These are phyloP conservation scores for Onychorhynchus coronatus DNA, from an alignment of 2,113 vertebrate genomes.

Conservation along the genomic window DNA sequence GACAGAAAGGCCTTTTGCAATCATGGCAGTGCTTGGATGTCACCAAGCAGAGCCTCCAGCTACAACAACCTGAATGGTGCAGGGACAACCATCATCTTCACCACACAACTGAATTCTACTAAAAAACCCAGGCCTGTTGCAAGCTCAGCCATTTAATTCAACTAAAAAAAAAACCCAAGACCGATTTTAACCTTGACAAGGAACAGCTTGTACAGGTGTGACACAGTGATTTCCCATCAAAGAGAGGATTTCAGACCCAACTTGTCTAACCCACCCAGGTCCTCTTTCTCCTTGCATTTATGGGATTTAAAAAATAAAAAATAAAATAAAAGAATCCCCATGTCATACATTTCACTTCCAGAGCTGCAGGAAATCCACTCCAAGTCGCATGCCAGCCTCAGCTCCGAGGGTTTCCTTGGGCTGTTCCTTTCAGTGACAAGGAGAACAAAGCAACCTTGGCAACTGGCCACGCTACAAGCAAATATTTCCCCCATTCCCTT, in stretches of 20 bases:
- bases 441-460: conserved; percentile 71
- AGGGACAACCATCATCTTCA: not conserved
- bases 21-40: not conserved
- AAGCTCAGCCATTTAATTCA: not conserved
- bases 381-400: not conserved
- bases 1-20: not conserved
- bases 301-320: not conserved
- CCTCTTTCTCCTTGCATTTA: not conserved
- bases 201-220: not conserved
- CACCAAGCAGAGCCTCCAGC: not conserved
- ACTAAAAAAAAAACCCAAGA: not conserved
- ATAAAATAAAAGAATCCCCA: not conserved
- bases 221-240: not conserved
- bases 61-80: not conserved
- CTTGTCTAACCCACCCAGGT: not conserved
- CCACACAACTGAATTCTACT: not conserved
- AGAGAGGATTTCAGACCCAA: not conserved
- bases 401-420: conserved; percentile 31
- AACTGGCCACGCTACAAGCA: not conserved
- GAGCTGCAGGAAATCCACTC: conserved; percentile 28
- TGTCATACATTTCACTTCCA: not conserved
- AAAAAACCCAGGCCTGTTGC: not conserved
- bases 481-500: not conserved
- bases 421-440: conserved; percentile 30
- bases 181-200: not conserved